These are phyloP conservation scores for Watsonalla binaria DNA, from an alignment of 2,888 invertebrate species.

Conservation along the genomic window DNA sequence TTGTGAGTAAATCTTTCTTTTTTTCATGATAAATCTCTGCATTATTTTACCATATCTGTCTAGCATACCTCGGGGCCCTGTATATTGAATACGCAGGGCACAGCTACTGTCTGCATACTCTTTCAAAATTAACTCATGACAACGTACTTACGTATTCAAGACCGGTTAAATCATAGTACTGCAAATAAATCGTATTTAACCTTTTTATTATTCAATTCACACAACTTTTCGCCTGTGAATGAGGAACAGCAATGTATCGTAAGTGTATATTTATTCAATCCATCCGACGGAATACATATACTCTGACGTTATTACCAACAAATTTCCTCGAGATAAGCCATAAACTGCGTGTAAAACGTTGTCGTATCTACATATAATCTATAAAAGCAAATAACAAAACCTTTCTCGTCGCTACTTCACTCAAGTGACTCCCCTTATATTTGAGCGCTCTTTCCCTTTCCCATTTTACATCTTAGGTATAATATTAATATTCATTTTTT, in stretches of 20 bases:
- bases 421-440: slow-evolving; percentile 9
- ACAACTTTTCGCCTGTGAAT: not conserved
- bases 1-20: too few species aligned
- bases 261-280: not conserved
- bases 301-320: not conserved
- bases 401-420: not conserved
- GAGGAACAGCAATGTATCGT: not conserved
- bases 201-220: not conserved
- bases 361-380: not conserved
- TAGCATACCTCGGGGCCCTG: too few species aligned
- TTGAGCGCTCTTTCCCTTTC: slow-evolving; percentile 6
- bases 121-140: too few species aligned
- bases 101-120: too few species aligned
- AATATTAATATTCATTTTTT: not conserved
- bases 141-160: too few species aligned
- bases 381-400: slow-evolving; percentile 7
- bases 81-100: too few species aligned
- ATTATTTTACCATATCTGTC: too few species aligned
- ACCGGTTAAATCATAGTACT: too few species aligned
- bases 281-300: not conserved
- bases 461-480: slow-evolving; percentile 10
- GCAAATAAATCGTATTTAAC: not conserved
- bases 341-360: not conserved
- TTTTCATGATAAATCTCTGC: too few species aligned
- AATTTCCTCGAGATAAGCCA: not conserved